phyloP scores from a whole-genome alignment of 2,888 invertebrate genomes.

The Aspidapion aeneum region DNA sequence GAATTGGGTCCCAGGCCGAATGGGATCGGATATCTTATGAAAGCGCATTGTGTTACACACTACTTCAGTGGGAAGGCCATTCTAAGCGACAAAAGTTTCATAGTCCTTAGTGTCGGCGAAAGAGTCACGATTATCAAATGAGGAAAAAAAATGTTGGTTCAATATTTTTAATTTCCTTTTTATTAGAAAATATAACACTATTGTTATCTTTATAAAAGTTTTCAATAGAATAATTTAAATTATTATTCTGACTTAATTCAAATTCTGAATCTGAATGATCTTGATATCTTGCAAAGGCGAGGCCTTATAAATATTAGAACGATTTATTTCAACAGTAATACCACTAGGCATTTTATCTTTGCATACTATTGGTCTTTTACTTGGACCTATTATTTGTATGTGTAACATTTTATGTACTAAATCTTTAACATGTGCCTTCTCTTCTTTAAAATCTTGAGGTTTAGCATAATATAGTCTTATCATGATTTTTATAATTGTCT shows the following conservation, averaged over 20 bases:
- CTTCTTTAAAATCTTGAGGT: neutral
- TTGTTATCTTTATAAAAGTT: no score
- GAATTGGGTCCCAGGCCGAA: no score
- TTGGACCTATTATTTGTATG: neutral
- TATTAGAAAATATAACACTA: no score
- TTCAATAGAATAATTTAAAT: no score
- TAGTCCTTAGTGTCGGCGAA: no score
- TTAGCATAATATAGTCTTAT: neutral
- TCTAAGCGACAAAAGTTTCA: no score
- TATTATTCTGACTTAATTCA: conserved; percentile 1
- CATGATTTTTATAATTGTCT: conserved; percentile 1
- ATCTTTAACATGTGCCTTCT: neutral
- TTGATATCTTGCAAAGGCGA: neutral
- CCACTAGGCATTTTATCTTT: neutral
- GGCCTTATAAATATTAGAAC: conserved; percentile 6
- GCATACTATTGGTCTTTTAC: neutral
- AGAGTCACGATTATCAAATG: no score
- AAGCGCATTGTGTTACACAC: no score
- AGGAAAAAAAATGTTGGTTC: no score
- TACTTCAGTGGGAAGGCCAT: no score
- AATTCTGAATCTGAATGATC: neutral
- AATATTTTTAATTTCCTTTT: no score
- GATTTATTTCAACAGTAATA: conserved; percentile 5
- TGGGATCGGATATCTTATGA: no score
- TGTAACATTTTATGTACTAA: neutral